Percentiles rank a stretch among this genome's conserved stretches.
These are phyloP conservation scores for Drosophila lowei DNA, from an alignment of 1,140 invertebrate genomes.

Conservation along the genomic window DNA sequence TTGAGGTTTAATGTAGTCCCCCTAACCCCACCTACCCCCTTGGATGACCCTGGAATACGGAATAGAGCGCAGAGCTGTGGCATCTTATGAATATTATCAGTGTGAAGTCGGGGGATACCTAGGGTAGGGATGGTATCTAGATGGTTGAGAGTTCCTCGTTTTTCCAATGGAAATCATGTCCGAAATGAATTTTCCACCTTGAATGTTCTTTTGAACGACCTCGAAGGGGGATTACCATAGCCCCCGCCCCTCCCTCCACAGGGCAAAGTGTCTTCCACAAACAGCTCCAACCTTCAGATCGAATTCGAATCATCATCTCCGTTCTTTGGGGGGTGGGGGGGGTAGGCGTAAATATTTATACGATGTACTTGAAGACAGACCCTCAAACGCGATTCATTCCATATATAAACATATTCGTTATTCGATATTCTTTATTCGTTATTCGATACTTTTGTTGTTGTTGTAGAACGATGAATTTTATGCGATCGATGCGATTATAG, in stretches of 20 bases:
- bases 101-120: no score
- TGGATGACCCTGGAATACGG: no score
- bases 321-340: background rate
- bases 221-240: slow-evolving; percentile 10
- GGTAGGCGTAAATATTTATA: slow-evolving; percentile 32
- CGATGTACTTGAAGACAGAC: no score
- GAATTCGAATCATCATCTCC: background rate
- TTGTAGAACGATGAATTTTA: slow-evolving; percentile 50
- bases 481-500: slow-evolving; percentile 49
- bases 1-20: slow-evolving; percentile 24
- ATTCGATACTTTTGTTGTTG: slow-evolving; percentile 5
- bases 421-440: no score
- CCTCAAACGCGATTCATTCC: background rate
- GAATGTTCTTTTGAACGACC: background rate
- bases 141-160: no score
- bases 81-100: slow-evolving; percentile 25
- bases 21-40: background rate
- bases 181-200: slow-evolving; percentile 1
- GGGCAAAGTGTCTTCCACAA: no score
- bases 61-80: slow-evolving; percentile 10
- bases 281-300: slow-evolving; percentile 2
- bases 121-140: no score
- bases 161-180: no score
- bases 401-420: background rate
- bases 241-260: no score